Conservation (phyloP, 2,113 vertebrate genomes). For the Thunnus maccoyii region DNA sequence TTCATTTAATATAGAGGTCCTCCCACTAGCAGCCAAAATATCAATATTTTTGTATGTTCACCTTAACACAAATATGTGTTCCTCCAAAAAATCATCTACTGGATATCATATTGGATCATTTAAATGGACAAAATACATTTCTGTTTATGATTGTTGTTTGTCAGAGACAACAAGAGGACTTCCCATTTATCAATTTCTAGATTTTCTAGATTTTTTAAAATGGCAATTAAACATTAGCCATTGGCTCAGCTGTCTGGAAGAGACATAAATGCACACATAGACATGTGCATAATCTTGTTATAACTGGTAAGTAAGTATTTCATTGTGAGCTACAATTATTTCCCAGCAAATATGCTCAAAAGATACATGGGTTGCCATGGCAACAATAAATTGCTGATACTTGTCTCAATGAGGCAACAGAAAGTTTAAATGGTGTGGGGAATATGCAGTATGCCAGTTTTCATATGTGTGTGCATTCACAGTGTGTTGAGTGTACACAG, state of each 20-base stretch:
- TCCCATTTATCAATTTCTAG: not conserved
- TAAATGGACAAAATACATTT: not conserved
- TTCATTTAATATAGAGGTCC: no score
- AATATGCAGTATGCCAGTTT: constrained; percentile 8
- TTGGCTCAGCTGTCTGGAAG: not conserved
- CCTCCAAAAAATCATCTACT: no score
- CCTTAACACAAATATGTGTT: no score
- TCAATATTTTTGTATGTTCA: no score
- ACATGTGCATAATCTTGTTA: not conserved
- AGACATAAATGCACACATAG: not conserved
- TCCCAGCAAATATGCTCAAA: not conserved
- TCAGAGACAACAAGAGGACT: not conserved
- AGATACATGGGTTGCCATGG: constrained; percentile 40
- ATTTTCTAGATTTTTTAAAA: no score
- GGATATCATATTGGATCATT: not conserved
- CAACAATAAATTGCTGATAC: constrained; percentile 27
- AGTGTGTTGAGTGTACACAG: no score
- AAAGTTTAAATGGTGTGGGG: not conserved
- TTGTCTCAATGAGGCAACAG: constrained; percentile 6
- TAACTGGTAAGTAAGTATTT: not conserved
- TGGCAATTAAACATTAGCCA: not conserved
- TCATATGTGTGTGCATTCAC: not conserved
- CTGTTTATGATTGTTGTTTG: not conserved
- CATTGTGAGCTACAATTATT: not conserved
- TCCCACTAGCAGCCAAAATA: not conserved